These are phyloP conservation scores for Drosophila azteca DNA, from an alignment of 1,140 invertebrate species.

Conservation along the genomic window DNA sequence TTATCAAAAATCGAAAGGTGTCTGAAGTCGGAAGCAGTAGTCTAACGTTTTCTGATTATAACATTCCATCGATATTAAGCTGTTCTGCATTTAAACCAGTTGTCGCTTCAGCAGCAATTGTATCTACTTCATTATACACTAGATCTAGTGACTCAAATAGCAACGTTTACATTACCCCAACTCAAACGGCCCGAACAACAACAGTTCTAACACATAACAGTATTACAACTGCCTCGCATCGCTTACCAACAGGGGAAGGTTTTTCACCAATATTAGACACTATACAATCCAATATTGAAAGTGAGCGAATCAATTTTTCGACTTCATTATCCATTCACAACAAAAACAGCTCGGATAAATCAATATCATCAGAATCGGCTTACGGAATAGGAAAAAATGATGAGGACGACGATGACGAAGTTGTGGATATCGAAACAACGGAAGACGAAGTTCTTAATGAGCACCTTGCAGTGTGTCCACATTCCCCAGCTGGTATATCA, in stretches of 20 bases:
- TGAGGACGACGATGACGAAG: slow-evolving; percentile 86
- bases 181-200: slow-evolving; percentile 84
- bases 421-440: slow-evolving; percentile 87
- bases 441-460: slow-evolving; percentile 83
- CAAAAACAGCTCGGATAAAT: slow-evolving; percentile 14
- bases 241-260: slow-evolving; percentile 12
- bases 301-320: slow-evolving; percentile 10
- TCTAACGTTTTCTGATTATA: slow-evolving; percentile 35
- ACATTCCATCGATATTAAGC: slow-evolving; percentile 63
- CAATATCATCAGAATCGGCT: background rate
- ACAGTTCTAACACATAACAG: slow-evolving; percentile 60
- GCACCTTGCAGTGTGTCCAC: slow-evolving; percentile 1
- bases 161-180: slow-evolving; percentile 37
- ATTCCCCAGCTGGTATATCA: slow-evolving; percentile 7
- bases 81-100: slow-evolving; percentile 88
- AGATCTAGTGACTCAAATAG: slow-evolving; percentile 55
- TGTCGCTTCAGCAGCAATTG: slow-evolving; percentile 57
- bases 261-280: slow-evolving; percentile 36
- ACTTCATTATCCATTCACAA: background rate
- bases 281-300: slow-evolving; percentile 18
- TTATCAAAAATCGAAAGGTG: slow-evolving; percentile 22
- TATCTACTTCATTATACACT: slow-evolving; percentile 63
- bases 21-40: slow-evolving; percentile 20
- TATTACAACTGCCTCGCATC: slow-evolving; percentile 32
- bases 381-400: background rate